These are phyloP conservation scores for Galemys pyrenaicus DNA, from an alignment of 2,113 vertebrate species.

Conservation along the genomic window DNA sequence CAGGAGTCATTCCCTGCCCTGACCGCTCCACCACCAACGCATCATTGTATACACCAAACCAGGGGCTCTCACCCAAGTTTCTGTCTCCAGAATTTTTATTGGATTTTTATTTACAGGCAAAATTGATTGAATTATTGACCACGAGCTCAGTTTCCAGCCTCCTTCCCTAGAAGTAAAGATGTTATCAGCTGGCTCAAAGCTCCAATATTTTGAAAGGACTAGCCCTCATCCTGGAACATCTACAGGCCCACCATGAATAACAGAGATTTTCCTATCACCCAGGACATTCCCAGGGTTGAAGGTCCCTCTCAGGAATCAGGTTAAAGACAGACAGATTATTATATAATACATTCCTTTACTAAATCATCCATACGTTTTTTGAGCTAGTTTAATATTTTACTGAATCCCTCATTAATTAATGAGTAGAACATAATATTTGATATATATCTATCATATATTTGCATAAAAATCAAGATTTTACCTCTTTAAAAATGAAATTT, in stretches of 20 bases:
- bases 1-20: background rate
- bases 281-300: background rate
- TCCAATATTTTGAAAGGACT: background rate
- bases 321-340: background rate
- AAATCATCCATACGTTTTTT: background rate
- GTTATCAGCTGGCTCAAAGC: background rate
- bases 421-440: background rate
- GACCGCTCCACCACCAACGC: background rate
- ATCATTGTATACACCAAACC: background rate
- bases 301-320: background rate
- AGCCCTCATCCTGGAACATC: background rate
- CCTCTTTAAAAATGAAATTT: constrained; percentile 50
- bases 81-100: background rate
- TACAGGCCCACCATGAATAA: background rate
- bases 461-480: constrained; percentile 18
- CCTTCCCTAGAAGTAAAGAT: background rate
- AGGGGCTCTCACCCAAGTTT: background rate
- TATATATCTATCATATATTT: constrained; percentile 15
- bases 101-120: background rate
- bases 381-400: constrained; percentile 11
- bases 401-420: background rate
- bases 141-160: background rate
- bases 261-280: background rate
- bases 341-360: background rate
- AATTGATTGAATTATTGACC: background rate